Evolutionary conservation across 2,888 invertebrate species (phyloP).

Genomic region (Latheticus oryzae): DNA sequence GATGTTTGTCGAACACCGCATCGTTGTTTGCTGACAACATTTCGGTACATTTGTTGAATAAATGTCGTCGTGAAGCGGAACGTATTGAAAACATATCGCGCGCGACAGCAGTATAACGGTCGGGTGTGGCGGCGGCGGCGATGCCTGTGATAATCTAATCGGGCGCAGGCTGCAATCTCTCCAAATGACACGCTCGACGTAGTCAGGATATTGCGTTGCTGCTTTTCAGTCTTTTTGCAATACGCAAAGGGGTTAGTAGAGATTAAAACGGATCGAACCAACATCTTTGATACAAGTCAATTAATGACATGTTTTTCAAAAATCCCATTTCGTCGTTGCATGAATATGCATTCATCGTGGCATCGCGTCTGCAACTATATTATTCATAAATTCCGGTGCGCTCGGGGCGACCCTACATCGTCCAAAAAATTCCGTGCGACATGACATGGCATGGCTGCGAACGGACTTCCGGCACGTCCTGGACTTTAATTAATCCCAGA

Average conservation of each 20-base stretch:
- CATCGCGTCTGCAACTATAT: conserved; percentile 6
- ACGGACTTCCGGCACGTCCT: conserved; percentile 1
- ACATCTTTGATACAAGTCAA: too few species aligned
- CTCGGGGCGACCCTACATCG: conserved; percentile 19
- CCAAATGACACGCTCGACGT: conserved; percentile 63
- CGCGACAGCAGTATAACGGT: conserved; percentile 44
- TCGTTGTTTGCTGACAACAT: conserved; percentile 29
- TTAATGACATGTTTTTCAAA: conserved; percentile 9
- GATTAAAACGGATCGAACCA: too few species aligned
- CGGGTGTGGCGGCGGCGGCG: conserved; percentile 52
- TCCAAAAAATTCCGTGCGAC: too few species aligned
- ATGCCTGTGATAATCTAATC: conserved; percentile 64
- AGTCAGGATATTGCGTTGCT: conserved; percentile 55
- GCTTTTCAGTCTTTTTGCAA: conserved; percentile 36
- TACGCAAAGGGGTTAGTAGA: too few species aligned
- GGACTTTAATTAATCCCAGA: conserved; percentile 26
- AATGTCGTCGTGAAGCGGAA: conserved; percentile 25
- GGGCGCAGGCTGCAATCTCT: conserved; percentile 64
- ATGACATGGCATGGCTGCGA: too few species aligned
- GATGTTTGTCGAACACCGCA: conserved; percentile 11
- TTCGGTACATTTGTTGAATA: conserved; percentile 38
- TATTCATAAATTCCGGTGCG: conserved; percentile 23
- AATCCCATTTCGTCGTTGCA: too few species aligned
- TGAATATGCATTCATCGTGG: conserved; percentile 21
- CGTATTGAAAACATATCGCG: conserved; percentile 34